Evolutionary conservation across 1,140 invertebrate genomes (phyloP).

Genomic region (Cherax quadricarinatus): DNA sequence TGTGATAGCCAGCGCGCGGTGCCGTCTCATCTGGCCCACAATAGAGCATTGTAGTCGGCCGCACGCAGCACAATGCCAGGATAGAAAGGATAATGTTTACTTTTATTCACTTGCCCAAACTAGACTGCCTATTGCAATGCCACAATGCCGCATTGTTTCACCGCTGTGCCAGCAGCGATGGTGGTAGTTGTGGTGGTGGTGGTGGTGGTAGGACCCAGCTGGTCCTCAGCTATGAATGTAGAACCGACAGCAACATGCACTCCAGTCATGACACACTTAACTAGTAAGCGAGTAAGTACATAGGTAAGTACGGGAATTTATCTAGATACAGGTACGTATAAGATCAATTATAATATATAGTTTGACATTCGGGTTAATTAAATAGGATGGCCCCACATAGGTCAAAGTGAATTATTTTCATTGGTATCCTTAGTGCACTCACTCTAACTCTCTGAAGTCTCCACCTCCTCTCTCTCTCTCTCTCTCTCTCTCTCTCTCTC

Average conservation of each 20-base stretch:
- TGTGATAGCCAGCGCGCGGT: constrained; percentile 55
- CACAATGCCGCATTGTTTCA: constrained; percentile 67
- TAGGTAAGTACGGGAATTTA: too few species aligned
- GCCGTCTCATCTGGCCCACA: constrained; percentile 63
- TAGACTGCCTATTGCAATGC: constrained; percentile 68
- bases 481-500: too few species aligned
- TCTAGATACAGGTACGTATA: too few species aligned
- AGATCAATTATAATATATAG: too few species aligned
- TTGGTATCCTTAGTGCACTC: too few species aligned
- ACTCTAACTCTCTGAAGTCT: too few species aligned
- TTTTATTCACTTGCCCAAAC: constrained; percentile 69
- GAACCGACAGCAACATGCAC: background rate
- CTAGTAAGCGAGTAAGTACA: background rate
- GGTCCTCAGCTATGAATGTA: background rate
- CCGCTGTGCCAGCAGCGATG: constrained; percentile 12
- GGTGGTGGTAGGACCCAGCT: background rate
- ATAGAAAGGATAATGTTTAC: constrained; percentile 70
- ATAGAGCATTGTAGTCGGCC: constrained; percentile 64
- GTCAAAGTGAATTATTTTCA: too few species aligned
- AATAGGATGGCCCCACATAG: too few species aligned
- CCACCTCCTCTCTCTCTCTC: too few species aligned
- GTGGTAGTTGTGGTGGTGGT: background rate
- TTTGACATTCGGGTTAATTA: too few species aligned
- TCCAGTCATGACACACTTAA: background rate
- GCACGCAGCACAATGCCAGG: constrained; percentile 62